Evolutionary conservation across 1,140 invertebrate genomes (phyloP).

Genomic region (Drosophila insularis): DNA sequence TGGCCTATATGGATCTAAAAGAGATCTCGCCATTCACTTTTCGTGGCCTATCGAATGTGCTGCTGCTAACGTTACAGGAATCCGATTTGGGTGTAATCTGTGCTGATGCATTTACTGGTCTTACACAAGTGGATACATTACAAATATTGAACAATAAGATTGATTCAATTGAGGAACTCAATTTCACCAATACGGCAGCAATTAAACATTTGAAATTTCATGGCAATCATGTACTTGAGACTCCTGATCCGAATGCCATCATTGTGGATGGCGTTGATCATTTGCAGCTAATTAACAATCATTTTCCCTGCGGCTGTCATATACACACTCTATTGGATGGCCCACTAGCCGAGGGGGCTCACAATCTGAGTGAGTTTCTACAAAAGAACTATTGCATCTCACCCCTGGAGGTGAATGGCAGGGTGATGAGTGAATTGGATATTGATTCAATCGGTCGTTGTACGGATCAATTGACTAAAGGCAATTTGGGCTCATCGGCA

Average conservation of each 20-base stretch:
- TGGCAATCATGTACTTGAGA: constrained; percentile 91
- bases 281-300: constrained; percentile 88
- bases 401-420: constrained; percentile 90
- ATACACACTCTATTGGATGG: constrained; percentile 89
- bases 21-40: constrained; percentile 88
- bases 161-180: constrained; percentile 89
- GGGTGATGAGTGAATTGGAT: constrained; percentile 87
- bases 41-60: constrained; percentile 88
- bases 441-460: constrained; percentile 87
- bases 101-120: constrained; percentile 88
- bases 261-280: constrained; percentile 87
- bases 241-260: constrained; percentile 86
- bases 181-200: constrained; percentile 86
- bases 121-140: constrained; percentile 87
- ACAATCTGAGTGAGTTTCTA: constrained; percentile 86
- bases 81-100: constrained; percentile 90
- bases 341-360: constrained; percentile 87
- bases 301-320: constrained; percentile 93
- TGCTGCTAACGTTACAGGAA: constrained; percentile 89
- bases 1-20: constrained; percentile 91
- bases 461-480: constrained; percentile 86
- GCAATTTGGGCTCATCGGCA: constrained; percentile 85
- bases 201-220: constrained; percentile 88
- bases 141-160: constrained; percentile 93
- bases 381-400: constrained; percentile 92